Percentiles rank a stretch among this genome's conserved stretches.
phyloP scores from a whole-genome alignment of 35 echinoderm and acorn worm genomes.

The Chiridota heheva region DNA sequence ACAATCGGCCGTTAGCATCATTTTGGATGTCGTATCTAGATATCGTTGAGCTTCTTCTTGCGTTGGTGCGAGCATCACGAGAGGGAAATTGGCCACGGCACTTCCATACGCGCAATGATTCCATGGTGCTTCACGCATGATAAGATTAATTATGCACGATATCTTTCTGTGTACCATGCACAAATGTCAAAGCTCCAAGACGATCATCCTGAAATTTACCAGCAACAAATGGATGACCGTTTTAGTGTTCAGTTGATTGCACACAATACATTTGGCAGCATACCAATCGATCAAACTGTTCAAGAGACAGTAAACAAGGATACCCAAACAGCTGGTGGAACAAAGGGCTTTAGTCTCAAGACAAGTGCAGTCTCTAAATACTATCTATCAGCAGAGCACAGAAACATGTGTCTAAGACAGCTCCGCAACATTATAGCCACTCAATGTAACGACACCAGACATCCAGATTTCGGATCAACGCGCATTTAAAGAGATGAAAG shows the following conservation, averaged over 20 bases:
- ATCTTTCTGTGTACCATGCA: slow-evolving; percentile 56
- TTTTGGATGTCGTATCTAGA: slow-evolving; percentile 55
- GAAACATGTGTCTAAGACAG: not conserved
- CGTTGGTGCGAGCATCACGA: slow-evolving; percentile 8
- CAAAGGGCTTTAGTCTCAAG: slow-evolving; percentile 47
- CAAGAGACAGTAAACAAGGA: slow-evolving; percentile 56
- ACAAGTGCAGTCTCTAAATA: slow-evolving; percentile 10
- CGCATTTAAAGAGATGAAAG: slow-evolving; percentile 13
- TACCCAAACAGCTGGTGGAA: slow-evolving; percentile 51
- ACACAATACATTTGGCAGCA: slow-evolving; percentile 15
- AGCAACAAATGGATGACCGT: not conserved
- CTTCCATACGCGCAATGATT: slow-evolving; percentile 5
- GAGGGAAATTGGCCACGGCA: slow-evolving; percentile 54
- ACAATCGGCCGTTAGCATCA: not conserved
- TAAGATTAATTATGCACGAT: slow-evolving; percentile 47
- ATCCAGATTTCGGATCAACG: not conserved
- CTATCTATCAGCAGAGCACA: slow-evolving; percentile 41
- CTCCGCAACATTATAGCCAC: not conserved
- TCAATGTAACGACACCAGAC: not conserved
- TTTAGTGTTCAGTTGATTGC: slow-evolving; percentile 28
- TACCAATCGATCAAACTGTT: slow-evolving; percentile 48
- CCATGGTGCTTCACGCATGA: slow-evolving; percentile 59
- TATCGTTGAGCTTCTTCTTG: slow-evolving; percentile 47
- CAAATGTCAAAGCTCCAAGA: slow-evolving; percentile 25
- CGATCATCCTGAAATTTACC: slow-evolving; percentile 21